These are phyloP conservation scores for Stichopus chloronotus DNA, from an alignment of 35 echinoderm and acorn worm genomes.

Conservation along the genomic window DNA sequence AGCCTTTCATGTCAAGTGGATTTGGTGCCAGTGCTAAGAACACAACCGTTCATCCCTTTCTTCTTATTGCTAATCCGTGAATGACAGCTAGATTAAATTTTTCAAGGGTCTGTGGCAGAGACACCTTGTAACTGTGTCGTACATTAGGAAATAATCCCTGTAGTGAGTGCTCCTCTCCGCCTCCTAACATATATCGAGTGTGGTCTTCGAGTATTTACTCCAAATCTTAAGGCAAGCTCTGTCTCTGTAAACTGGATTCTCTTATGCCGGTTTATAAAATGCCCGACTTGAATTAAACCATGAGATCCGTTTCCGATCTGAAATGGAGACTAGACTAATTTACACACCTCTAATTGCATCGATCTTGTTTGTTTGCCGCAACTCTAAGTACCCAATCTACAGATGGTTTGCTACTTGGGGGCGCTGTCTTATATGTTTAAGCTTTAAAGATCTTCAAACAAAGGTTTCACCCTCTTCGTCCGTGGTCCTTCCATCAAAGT, in stretches of 20 bases:
- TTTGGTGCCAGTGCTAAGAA: background rate
- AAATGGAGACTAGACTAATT: background rate
- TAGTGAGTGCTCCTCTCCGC: background rate
- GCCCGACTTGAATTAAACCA: background rate
- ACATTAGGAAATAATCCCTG: constrained; percentile 3
- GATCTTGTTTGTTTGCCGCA: background rate
- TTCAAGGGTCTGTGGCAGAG: background rate
- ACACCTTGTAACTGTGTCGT: constrained; percentile 23
- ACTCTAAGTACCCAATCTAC: background rate
- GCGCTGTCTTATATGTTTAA: background rate
- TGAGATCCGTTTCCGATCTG: background rate
- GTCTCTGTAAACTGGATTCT: background rate
- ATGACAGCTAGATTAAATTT: constrained; percentile 54
- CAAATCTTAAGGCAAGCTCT: constrained; percentile 15
- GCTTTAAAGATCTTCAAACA: background rate
- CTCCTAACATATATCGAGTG: background rate
- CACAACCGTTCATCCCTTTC: constrained; percentile 25
- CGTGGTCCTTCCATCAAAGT: no score
- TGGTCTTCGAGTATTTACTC: constrained; percentile 1
- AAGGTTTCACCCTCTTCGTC: no score
- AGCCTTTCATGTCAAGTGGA: background rate
- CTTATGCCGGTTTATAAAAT: background rate
- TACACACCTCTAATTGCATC: background rate
- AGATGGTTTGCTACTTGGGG: background rate
- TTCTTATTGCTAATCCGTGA: background rate